A percentile compares a stretch with the other conserved stretches of the same genome.
Evolutionary conservation across 2,888 invertebrate species (phyloP).

Genomic region (Scaptomyza reducta): DNA sequence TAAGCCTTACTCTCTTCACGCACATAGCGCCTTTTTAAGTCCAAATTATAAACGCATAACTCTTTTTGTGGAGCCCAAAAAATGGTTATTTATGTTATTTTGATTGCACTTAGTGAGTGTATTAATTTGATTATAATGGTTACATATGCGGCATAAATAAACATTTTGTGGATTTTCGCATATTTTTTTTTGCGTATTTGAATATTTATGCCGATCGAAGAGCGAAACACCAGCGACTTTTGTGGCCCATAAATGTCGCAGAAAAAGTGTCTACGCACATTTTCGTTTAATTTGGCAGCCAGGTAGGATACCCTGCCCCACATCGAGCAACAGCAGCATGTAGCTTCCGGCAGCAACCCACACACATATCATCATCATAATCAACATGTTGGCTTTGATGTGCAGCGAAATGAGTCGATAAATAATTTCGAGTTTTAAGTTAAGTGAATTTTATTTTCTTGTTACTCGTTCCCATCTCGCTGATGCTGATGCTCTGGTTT

Average conservation of each 20-base stretch:
- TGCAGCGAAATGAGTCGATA: slow-evolving; percentile 47
- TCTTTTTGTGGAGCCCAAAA: slow-evolving; percentile 55
- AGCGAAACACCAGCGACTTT: slow-evolving; percentile 18
- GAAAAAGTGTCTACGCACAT: slow-evolving; percentile 54
- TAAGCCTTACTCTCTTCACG: neutral
- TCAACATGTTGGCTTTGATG: slow-evolving; percentile 37
- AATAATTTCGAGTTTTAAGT: slow-evolving; percentile 33
- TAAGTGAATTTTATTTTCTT: neutral
- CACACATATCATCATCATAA: slow-evolving; percentile 22
- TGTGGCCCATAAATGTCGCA: slow-evolving; percentile 59
- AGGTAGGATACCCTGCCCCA: slow-evolving; percentile 1
- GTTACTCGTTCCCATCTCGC: slow-evolving; percentile 16
- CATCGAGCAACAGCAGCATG: slow-evolving; percentile 18
- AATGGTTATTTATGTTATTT: slow-evolving; percentile 68
- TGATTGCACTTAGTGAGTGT: slow-evolving; percentile 77
- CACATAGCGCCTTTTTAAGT: slow-evolving; percentile 45
- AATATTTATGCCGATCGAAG: slow-evolving; percentile 52
- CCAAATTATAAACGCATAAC: slow-evolving; percentile 66
- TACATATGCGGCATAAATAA: slow-evolving; percentile 74
- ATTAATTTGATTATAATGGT: slow-evolving; percentile 77
- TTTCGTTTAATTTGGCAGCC: slow-evolving; percentile 32
- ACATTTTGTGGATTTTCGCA: slow-evolving; percentile 27
- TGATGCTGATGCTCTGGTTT: slow-evolving; percentile 41
- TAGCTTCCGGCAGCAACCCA: slow-evolving; percentile 46
- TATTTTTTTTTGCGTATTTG: slow-evolving; percentile 44